phyloP scores from a whole-genome alignment of 2,797 vertebrate species.

The Pteropus rufus region DNA sequence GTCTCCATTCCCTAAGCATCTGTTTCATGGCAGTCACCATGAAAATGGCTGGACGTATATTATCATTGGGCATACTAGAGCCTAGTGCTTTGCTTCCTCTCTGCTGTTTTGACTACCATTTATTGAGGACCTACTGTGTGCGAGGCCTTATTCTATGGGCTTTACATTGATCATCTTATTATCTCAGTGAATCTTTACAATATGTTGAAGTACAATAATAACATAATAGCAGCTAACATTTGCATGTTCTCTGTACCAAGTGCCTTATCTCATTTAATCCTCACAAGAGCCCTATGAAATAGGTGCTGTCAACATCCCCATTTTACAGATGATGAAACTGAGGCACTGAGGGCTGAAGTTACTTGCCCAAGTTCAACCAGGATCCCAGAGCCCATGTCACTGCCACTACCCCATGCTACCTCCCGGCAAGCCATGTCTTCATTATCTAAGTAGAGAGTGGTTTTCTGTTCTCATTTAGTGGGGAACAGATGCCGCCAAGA shows the following conservation, averaged over 20 bases:
- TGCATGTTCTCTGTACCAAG: not conserved
- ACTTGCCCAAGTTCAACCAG: not conserved
- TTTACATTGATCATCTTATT: not conserved
- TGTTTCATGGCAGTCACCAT: rapidly evolving
- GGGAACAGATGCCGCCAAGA: not conserved
- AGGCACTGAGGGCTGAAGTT: not conserved
- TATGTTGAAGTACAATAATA: not conserved
- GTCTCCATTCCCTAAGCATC: not conserved
- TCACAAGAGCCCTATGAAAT: not conserved
- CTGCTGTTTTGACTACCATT: not conserved
- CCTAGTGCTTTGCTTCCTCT: rapidly evolving
- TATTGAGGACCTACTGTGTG: not conserved
- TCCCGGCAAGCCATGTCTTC: not conserved
- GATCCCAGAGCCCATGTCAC: not conserved
- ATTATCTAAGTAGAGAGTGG: not conserved
- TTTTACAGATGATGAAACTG: not conserved
- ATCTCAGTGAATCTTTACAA: not conserved
- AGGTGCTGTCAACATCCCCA: not conserved
- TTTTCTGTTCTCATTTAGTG: not conserved
- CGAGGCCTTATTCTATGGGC: not conserved
- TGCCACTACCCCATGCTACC: too few relatives aligned
- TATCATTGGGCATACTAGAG: rapidly evolving
- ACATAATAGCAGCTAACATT: rapidly evolving
- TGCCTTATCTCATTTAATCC: not conserved
- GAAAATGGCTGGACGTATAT: rapidly evolving